phyloP scores from a whole-genome alignment of 2,113 vertebrate genomes.

The Cottus gobio region DNA sequence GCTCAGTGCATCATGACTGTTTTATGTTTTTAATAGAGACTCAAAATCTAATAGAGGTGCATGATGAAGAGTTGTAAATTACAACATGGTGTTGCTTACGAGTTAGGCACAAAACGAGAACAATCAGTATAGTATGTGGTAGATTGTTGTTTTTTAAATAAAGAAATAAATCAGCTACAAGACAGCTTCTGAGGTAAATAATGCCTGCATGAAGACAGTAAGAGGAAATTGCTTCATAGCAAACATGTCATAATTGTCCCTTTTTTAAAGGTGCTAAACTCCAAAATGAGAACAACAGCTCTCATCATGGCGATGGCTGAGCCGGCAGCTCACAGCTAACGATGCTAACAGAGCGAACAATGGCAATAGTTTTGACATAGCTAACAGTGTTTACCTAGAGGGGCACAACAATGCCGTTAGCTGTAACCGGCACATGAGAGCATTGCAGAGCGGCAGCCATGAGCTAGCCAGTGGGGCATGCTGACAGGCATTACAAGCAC shows the following conservation, averaged over 20 bases:
- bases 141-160: background rate
- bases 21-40: background rate
- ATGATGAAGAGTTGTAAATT: background rate
- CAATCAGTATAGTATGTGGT: background rate
- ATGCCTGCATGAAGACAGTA: background rate
- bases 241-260: background rate
- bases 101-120: background rate
- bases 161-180: background rate
- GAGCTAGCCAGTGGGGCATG: too few species aligned
- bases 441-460: too few species aligned
- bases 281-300: too few species aligned
- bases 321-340: too few species aligned
- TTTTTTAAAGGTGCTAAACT: background rate
- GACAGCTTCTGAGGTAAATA: background rate
- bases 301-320: too few species aligned
- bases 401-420: too few species aligned
- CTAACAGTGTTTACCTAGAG: too few species aligned
- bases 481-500: too few species aligned
- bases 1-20: background rate
- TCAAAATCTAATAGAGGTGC: conserved; percentile 17
- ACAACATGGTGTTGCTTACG: background rate
- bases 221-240: background rate
- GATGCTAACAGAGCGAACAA: too few species aligned
- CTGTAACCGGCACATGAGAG: too few species aligned
- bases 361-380: too few species aligned